Base-by-base conservation (phyloP, 92 coral and sea anemone species). In the Zoanthus solanderi region DNA sequence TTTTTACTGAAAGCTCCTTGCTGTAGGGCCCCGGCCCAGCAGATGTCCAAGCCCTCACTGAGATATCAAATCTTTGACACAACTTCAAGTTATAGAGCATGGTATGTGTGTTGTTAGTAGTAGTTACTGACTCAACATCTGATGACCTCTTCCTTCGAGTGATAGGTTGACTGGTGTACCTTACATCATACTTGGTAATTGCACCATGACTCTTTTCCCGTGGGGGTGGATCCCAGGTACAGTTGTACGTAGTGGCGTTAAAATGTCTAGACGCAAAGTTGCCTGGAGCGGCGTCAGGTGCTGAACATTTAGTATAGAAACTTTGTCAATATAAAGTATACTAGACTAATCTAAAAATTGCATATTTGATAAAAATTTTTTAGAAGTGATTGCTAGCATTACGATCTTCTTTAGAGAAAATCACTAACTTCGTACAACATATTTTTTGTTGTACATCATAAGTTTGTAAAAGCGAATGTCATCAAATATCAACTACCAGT, bases 21-120 rank as follows among this genome's bases (percentile, higher is more conserved):
- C 78, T 73, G 46, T 29, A 73, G 0, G 78, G 78, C 8, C 78
- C 78, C 0, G 57, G 78, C 37, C 78, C 78, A 37, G 23, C 53
- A 5, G 15, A 7, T 37, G 78, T 73, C 53, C 78, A 14, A 0
- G 78, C 78, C 9, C 56, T 73, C 9, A 42, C 78, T 5, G 78
- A 73, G 14, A 73, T 73, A 37, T 2, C 7, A 32, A 37, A 73
- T 42, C 32, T 30, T 28, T 73, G 13, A 18, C 78, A 73, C 0
- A 37, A 28, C 78, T 14, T 6, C 45, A 73, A 73, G 23, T 37
- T 17, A 46, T 28, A 73, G 7, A 73, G 54, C 18, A 73, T 16
- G 1, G 18, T 32, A 28, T 73, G 53, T 42, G 78, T 23, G 23
- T 23, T 73, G 6, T 34, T 0, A 0, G 6, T 46, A 73, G 78